Conservation (phyloP, 2,797 vertebrate genomes). For the Chelmon rostratus region DNA sequence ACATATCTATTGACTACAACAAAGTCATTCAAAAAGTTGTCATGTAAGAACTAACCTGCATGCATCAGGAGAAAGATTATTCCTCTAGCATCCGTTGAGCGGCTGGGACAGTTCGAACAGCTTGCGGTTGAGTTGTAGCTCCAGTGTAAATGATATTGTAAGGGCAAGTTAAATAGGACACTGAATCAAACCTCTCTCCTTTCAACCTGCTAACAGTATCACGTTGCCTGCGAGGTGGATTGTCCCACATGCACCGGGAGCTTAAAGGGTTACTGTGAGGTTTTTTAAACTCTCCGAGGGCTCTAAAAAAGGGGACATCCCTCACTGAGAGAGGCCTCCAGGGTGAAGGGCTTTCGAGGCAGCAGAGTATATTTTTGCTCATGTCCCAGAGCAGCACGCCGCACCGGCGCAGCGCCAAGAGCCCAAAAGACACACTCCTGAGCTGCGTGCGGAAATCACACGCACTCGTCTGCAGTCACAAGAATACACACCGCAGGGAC, state of each 20-base stretch:
- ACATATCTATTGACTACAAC: not conserved
- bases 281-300: slow-evolving; percentile 44
- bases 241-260: slow-evolving; percentile 18
- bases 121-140: slow-evolving; percentile 43
- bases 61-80: slow-evolving; percentile 8
- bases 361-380: slow-evolving; percentile 55
- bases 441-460: slow-evolving; percentile 27
- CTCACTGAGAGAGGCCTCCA: slow-evolving; percentile 50
- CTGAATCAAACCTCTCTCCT: slow-evolving; percentile 72
- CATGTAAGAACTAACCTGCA: slow-evolving; percentile 14
- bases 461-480: slow-evolving; percentile 6
- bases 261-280: slow-evolving; percentile 47
- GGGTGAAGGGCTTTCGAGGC: slow-evolving; percentile 69
- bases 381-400: slow-evolving; percentile 52
- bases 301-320: slow-evolving; percentile 59
- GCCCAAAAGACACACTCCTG: slow-evolving; percentile 23
- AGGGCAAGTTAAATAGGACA: slow-evolving; percentile 64
- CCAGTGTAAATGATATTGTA: slow-evolving; percentile 50
- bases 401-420: slow-evolving; percentile 8
- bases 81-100: not conserved
- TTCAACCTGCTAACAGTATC: slow-evolving; percentile 65
- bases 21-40: not conserved
- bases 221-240: slow-evolving; percentile 51
- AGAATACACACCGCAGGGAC: slow-evolving; percentile 38
- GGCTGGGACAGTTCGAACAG: slow-evolving; percentile 15